Evolutionary conservation across 2,888 invertebrate genomes (phyloP), one percentile per base, ranked within the genome.

Genomic region (Drosophila kuntzei): DNA sequence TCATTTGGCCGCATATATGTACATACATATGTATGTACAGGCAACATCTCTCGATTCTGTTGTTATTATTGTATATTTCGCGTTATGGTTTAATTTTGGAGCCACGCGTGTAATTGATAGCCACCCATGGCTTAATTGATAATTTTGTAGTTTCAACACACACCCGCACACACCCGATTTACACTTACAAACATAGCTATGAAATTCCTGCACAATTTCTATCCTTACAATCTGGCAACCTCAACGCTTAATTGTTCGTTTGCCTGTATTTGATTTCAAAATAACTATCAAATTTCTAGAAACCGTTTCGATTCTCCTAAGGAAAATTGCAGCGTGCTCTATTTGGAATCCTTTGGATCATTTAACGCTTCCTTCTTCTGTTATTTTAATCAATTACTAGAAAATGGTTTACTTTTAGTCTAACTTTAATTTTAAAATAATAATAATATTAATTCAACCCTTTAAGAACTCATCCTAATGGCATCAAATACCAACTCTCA

Each of bases 71-170:
- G 71, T 68, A 62, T 66, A 62, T 69, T 74, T 68, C 72, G 76
- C 80, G 87, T 80, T 87, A 84, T 80, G 89, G 84, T 80, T 87
- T 80, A 51, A 77, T 83, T 87, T 83, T 72, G 76, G 55, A 60
- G 70, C 72, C 71, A 70, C 76, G 87, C 72, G 71, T 84, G 84
- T 84, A 88, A 84, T 88, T 84, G 89, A 84, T 84, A 83, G 89
- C 75, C 75, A 71, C 77, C 83, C 68, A 58, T 63, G 66, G 86
- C 80, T 72, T 88, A 82, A 83, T 83, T 87, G 88, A 72, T 86
- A 79, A 79, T 79, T 87, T 82, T 71, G 60, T 69, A 86, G 86
- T 76, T 86, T 68, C 68, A 74, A 65, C 62, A 75, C 36, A 68
- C 44, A 41, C 57, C 7, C 29, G 11, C 39, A 36, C 36, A 44